phyloP scores from a whole-genome alignment of 2,888 invertebrate genomes.

The Athalia cordata region DNA sequence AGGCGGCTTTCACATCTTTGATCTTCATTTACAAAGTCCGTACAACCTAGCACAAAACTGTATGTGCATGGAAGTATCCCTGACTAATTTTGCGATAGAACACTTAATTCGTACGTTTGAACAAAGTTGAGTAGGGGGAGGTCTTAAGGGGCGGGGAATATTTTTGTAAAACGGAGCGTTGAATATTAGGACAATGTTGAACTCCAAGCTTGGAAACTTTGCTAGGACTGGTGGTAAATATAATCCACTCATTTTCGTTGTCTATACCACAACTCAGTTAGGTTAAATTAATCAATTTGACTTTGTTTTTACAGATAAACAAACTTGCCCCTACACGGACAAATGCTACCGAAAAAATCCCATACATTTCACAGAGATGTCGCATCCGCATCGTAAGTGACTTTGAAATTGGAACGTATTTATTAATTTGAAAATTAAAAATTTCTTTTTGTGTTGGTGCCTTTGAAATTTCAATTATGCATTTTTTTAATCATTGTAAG shows the following conservation, averaged over 20 bases:
- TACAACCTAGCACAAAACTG: too few relatives aligned
- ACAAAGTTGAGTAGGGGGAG: too few relatives aligned
- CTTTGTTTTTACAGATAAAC: slow-evolving; percentile 58
- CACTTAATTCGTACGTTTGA: too few relatives aligned
- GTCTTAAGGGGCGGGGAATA: too few relatives aligned
- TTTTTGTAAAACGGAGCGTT: not conserved
- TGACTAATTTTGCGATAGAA: too few relatives aligned
- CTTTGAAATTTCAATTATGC: too few relatives aligned
- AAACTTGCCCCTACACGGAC: slow-evolving; percentile 83
- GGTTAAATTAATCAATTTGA: slow-evolving; percentile 5
- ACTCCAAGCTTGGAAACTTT: not conserved
- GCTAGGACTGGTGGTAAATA: slow-evolving; percentile 10
- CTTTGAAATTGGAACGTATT: not conserved
- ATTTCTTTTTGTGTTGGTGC: not conserved
- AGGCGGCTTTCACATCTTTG: too few relatives aligned
- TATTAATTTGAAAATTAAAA: too few relatives aligned
- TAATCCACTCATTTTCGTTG: not conserved
- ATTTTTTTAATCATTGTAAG: too few relatives aligned
- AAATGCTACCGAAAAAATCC: slow-evolving; percentile 90
- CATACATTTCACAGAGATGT: slow-evolving; percentile 87
- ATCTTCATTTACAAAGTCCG: too few relatives aligned
- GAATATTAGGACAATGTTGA: not conserved
- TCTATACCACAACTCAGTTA: not conserved
- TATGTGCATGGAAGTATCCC: too few relatives aligned
- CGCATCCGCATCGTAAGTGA: slow-evolving; percentile 86